Percentiles rank a stretch among this genome's conserved stretches.
phyloP scores from a whole-genome alignment of 1,140 invertebrate genomes.

The Spodoptera litura region DNA sequence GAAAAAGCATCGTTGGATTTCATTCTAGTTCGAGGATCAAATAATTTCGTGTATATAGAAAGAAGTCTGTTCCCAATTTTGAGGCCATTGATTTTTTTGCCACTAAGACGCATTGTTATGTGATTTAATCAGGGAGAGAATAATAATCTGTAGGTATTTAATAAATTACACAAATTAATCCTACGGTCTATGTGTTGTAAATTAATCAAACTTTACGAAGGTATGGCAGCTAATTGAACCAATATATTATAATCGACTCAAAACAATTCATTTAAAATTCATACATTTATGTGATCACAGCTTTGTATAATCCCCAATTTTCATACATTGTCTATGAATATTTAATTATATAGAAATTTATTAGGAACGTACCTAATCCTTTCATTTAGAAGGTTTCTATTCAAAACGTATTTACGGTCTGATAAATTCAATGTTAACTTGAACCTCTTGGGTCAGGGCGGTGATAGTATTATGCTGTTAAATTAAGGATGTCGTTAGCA shows the following conservation, averaged over 20 bases:
- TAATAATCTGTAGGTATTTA: too few relatives aligned
- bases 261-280: conserved; percentile 14
- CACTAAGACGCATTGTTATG: too few relatives aligned
- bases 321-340: conserved; percentile 36
- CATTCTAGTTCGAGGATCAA: too few relatives aligned
- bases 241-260: conserved; percentile 6
- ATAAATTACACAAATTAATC: too few relatives aligned
- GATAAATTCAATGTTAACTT: conserved; percentile 13
- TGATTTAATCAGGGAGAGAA: too few relatives aligned
- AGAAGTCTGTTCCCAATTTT: too few relatives aligned
- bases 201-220: background rate
- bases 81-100: too few relatives aligned
- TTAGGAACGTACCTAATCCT: conserved; percentile 19
- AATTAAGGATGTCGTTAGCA: conserved; percentile 26
- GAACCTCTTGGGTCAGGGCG: background rate
- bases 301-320: conserved; percentile 15
- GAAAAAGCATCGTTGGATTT: too few relatives aligned
- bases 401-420: conserved; percentile 35
- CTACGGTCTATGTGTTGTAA: background rate
- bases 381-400: conserved; percentile 22
- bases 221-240: conserved; percentile 12
- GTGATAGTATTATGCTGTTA: conserved; percentile 22
- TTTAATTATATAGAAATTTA: conserved; percentile 32
- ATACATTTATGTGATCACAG: conserved; percentile 12
- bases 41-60: too few relatives aligned